Conservation (phyloP, 2,888 invertebrate genomes). For the Tipula helvola region DNA sequence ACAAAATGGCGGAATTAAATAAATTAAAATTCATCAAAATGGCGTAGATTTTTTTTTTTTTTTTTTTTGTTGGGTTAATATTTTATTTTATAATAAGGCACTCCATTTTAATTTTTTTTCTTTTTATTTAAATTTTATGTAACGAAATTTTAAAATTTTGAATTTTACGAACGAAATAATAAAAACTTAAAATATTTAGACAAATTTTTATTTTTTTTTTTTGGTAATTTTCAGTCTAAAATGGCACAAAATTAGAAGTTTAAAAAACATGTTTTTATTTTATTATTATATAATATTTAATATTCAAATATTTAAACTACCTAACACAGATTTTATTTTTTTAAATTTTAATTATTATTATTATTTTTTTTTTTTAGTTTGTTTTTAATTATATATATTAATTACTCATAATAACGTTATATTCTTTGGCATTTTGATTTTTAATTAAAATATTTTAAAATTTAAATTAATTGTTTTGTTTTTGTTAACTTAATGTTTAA, state of each 20-base stretch:
- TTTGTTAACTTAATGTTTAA: not conserved
- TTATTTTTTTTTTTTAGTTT: not conserved
- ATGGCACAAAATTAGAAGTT: not conserved
- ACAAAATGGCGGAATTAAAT: not conserved
- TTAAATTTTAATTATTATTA: not conserved
- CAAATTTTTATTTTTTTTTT: not conserved
- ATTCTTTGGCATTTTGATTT: slow-evolving; percentile 4
- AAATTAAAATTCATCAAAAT: not conserved
- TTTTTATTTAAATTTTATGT: not conserved
- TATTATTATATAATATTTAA: not conserved
- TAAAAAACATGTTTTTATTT: not conserved
- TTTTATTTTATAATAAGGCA: not conserved
- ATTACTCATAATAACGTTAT: not conserved
- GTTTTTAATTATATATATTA: not conserved
- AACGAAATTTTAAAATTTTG: not conserved
- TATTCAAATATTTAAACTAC: not conserved
- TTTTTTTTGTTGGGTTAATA: not conserved
- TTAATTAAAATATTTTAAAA: not conserved
- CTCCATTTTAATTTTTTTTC: not conserved
- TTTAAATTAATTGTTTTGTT: not conserved
- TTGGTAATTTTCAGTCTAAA: not conserved
- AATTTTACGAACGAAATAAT: not conserved
- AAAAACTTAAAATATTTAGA: not conserved
- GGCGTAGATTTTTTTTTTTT: not conserved
- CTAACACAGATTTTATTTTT: not conserved